phyloP scores from a whole-genome alignment of 2,113 vertebrate species.

The Cephalopterus ornatus region DNA sequence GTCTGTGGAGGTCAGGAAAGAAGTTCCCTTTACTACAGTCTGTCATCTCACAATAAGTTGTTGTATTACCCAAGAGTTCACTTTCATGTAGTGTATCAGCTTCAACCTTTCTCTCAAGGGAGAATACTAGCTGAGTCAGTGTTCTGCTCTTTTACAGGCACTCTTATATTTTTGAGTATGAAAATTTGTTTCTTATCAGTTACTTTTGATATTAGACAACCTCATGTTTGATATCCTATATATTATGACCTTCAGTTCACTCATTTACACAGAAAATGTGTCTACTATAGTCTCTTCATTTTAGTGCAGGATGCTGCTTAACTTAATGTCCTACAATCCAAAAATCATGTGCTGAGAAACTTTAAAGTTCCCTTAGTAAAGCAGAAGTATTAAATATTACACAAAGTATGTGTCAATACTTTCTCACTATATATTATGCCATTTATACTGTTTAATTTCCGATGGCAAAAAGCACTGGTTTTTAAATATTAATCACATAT shows the following conservation, averaged over 20 bases:
- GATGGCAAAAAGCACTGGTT: background rate
- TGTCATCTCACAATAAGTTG: background rate
- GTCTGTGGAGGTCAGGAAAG: slow-evolving; percentile 30
- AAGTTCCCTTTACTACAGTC: background rate
- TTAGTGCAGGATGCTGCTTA: background rate
- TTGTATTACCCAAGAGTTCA: background rate
- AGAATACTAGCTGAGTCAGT: background rate
- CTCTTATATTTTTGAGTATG: background rate
- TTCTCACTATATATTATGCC: background rate
- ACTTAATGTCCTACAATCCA: background rate
- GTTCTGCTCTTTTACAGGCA: background rate
- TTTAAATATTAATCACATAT: background rate
- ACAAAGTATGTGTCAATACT: background rate
- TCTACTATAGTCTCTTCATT: background rate
- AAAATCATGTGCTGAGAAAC: background rate
- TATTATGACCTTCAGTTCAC: background rate
- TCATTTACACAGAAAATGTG: background rate
- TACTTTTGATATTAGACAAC: background rate
- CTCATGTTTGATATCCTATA: background rate
- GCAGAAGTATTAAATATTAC: background rate
- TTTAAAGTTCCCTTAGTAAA: background rate
- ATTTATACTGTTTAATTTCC: background rate
- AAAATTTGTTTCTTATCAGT: background rate
- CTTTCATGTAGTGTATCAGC: background rate
- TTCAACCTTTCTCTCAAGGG: background rate